These are phyloP conservation scores for Cylloceria caligata DNA, from an alignment of 2,888 invertebrate species.

Conservation along the genomic window DNA sequence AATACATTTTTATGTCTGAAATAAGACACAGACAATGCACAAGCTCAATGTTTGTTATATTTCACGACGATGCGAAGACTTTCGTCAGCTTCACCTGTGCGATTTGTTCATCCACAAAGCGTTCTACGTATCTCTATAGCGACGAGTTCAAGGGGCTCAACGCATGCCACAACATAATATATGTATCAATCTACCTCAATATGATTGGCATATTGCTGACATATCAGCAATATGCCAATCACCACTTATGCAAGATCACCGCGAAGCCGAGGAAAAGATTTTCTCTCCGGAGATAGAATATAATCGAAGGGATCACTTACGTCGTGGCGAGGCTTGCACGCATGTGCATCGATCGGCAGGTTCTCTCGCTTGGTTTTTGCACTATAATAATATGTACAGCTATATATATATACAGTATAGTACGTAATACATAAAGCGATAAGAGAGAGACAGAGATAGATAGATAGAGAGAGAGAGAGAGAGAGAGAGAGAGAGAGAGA, in stretches of 20 bases:
- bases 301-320: conserved; percentile 58
- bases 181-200: conserved; percentile 64
- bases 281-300: conserved; percentile 27
- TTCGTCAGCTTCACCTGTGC: conserved; percentile 2
- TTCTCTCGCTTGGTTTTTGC: conserved; percentile 44
- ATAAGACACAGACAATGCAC: neutral
- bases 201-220: too few relatives aligned
- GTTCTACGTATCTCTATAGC: conserved; percentile 1
- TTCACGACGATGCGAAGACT: neutral
- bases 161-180: conserved; percentile 44
- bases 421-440: conserved; percentile 54
- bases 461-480: conserved; percentile 29
- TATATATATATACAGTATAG: conserved; percentile 22
- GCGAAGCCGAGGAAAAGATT: conserved; percentile 39
- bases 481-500: conserved; percentile 28
- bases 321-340: conserved; percentile 32
- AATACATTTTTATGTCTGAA: neutral
- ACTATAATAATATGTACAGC: conserved; percentile 52
- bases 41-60: neutral
- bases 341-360: conserved; percentile 65
- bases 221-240: conserved; percentile 68
- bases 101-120: neutral
- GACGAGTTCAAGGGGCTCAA: conserved; percentile 44
- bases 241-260: conserved; percentile 62
- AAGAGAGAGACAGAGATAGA: conserved; percentile 26